Evolutionary conservation across 2,113 vertebrate genomes (phyloP).

Genomic region (Malurus elegans): DNA sequence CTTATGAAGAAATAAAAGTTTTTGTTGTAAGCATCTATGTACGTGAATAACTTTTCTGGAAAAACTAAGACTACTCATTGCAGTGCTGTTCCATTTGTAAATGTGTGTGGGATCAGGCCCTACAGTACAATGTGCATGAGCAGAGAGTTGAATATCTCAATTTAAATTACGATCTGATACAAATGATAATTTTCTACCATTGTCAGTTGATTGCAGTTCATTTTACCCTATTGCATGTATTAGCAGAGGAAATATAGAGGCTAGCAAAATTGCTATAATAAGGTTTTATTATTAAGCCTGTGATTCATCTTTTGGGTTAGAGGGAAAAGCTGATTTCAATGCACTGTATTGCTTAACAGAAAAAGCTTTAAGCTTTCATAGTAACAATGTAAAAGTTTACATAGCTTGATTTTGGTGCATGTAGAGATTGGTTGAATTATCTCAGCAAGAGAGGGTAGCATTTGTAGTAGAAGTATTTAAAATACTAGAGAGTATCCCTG

Average conservation of each 20-base stretch:
- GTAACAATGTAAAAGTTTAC: not conserved
- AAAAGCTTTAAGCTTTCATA: not conserved
- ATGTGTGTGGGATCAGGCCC: not conserved
- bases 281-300: not conserved
- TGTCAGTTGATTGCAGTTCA: slow-evolving; percentile 9
- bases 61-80: not conserved
- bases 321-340: not conserved
- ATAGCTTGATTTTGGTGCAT: not conserved
- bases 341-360: not conserved
- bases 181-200: not conserved
- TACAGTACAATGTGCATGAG: not conserved
- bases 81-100: not conserved
- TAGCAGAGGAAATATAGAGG: slow-evolving; percentile 3
- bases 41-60: not conserved
- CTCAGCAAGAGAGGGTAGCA: not conserved
- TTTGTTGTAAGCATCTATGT: not conserved
- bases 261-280: slow-evolving; percentile 12
- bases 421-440: not conserved
- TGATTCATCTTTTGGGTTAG: slow-evolving; percentile 19
- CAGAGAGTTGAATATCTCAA: slow-evolving; percentile 6
- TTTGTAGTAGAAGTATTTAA: not conserved
- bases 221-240: not conserved
- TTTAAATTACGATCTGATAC: not conserved
- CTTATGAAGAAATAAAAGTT: not conserved
- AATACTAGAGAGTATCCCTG: not conserved